Percentiles rank a stretch among this genome's conserved stretches.
Conservation (phyloP, 2,888 invertebrate species). For the Aspidapion aeneum region DNA sequence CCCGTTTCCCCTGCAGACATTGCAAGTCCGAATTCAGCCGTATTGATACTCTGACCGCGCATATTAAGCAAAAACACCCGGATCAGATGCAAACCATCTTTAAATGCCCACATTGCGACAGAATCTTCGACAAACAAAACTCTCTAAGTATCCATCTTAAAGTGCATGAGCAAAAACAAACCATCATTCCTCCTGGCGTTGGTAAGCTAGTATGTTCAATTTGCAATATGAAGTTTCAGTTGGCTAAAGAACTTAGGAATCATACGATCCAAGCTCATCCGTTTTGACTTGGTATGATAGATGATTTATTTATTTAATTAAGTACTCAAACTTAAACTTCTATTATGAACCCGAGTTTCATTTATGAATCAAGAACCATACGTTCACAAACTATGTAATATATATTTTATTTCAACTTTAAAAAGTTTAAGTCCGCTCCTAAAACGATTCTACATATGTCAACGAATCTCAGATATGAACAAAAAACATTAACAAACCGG, state of each 20-base stretch:
- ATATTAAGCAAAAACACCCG: constrained; percentile 58
- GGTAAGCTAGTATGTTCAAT: constrained; percentile 49
- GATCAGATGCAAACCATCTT: constrained; percentile 49
- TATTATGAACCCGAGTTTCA: too few species aligned
- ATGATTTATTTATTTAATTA: too few species aligned
- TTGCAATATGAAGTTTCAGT: constrained; percentile 49
- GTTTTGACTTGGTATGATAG: too few species aligned
- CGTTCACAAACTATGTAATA: too few species aligned
- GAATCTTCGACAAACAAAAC: constrained; percentile 58
- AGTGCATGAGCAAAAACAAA: constrained; percentile 53
- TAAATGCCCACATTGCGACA: constrained; percentile 62
- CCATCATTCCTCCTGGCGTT: constrained; percentile 40
- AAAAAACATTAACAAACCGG: too few species aligned
- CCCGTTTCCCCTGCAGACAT: constrained; percentile 54
- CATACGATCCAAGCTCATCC: constrained; percentile 46
- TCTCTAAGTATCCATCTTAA: constrained; percentile 62
- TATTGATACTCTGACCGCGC: constrained; percentile 59
- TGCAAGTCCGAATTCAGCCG: constrained; percentile 62
- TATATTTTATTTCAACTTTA: too few species aligned
- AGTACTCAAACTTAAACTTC: too few species aligned
- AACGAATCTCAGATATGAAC: too few species aligned
- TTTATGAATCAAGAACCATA: too few species aligned
- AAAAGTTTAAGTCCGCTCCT: too few species aligned
- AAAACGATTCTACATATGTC: too few species aligned
- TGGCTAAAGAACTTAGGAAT: constrained; percentile 44